These are phyloP conservation scores for Drosophila navojoa DNA, from an alignment of 1,140 invertebrate genomes.

Conservation along the genomic window DNA sequence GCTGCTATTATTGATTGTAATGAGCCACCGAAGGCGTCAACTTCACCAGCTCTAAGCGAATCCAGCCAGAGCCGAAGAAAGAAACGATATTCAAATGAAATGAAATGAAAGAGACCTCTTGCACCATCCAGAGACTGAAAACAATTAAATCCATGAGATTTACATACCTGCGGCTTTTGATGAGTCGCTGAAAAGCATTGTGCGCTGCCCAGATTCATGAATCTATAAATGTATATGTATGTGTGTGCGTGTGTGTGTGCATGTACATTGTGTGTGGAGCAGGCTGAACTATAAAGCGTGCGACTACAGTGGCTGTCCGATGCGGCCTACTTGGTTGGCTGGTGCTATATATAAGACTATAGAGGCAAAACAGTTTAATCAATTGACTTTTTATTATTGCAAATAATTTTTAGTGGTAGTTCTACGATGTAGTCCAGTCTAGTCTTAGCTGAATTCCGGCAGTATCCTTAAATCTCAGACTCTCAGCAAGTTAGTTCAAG, in stretches of 20 bases:
- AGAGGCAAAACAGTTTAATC: no score
- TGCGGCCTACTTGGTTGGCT: background rate
- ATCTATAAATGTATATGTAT: background rate
- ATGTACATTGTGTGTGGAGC: background rate
- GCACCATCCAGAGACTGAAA: constrained; percentile 32
- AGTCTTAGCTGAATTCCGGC: no score
- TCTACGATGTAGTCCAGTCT: no score
- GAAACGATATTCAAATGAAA: constrained; percentile 10
- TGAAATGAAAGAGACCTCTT: constrained; percentile 15
- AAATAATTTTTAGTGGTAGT: no score
- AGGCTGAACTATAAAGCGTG: constrained; percentile 14
- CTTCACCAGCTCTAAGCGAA: constrained; percentile 49
- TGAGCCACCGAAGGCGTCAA: constrained; percentile 81
- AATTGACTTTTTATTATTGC: no score
- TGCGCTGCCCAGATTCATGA: background rate
- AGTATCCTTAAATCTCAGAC: no score
- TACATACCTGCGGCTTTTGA: constrained; percentile 73
- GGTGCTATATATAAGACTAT: no score
- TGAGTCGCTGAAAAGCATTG: constrained; percentile 64
- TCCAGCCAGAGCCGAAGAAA: background rate
- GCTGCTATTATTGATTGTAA: constrained; percentile 76
- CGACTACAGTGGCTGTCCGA: constrained; percentile 11
- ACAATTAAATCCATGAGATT: constrained; percentile 74
- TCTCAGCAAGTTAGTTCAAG: no score
- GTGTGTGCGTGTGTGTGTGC: background rate